phyloP scores from a whole-genome alignment of 2,888 invertebrate species.

The Xestia c-nigrum region DNA sequence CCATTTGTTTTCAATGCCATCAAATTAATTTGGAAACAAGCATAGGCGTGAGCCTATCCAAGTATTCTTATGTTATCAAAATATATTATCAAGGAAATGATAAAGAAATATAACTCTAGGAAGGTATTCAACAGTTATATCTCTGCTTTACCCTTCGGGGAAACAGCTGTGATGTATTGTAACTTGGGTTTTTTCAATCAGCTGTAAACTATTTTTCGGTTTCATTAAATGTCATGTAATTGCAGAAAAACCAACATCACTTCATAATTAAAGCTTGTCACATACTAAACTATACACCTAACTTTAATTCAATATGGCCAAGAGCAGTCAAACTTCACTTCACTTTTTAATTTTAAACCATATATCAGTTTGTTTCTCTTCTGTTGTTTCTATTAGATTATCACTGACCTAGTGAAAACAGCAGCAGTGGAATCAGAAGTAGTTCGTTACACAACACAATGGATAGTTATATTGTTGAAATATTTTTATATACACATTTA shows the following conservation, averaged over 20 bases:
- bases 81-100: neutral
- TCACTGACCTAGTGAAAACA: too few relatives aligned
- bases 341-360: neutral
- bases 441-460: too few relatives aligned
- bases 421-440: too few relatives aligned
- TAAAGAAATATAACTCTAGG: neutral
- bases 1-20: neutral
- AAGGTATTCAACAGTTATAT: neutral
- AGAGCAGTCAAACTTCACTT: neutral
- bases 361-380: neutral
- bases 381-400: too few relatives aligned
- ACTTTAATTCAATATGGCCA: neutral
- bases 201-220: neutral
- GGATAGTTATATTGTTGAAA: too few relatives aligned
- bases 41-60: neutral
- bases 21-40: neutral
- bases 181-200: neutral
- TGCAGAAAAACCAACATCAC: neutral
- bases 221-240: neutral
- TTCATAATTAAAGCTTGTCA: neutral
- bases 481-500: too few relatives aligned
- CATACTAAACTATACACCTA: neutral
- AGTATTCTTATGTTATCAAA: neutral
- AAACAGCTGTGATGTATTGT: neutral
- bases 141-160: neutral